Evolutionary conservation across 2,113 vertebrate genomes (phyloP).

Genomic region (Serinus canaria): DNA sequence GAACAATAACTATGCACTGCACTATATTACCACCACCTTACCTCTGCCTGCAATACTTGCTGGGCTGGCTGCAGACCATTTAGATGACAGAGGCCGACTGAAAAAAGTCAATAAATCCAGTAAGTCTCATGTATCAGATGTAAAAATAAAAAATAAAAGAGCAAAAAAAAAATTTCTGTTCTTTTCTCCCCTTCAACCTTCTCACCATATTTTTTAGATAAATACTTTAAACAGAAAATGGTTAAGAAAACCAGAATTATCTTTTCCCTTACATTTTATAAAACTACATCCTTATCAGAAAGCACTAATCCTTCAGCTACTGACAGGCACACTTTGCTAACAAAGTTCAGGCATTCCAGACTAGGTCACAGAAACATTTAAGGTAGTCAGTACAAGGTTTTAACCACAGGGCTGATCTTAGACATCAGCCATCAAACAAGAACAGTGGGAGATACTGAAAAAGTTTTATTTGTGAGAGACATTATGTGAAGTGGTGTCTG

Average conservation of each 20-base stretch:
- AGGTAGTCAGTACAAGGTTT: not conserved
- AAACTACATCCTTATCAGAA: not conserved
- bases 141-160: not conserved
- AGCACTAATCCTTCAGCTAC: not conserved
- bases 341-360: not conserved
- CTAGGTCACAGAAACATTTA: not conserved
- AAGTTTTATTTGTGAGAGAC: not conserved
- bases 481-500: not conserved
- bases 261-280: not conserved
- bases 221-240: not conserved
- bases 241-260: not conserved
- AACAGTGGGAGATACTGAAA: not conserved
- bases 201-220: not conserved
- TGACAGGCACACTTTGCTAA: not conserved
- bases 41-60: conserved; percentile 85
- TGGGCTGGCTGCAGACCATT: conserved; percentile 85
- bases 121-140: not conserved
- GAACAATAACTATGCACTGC: not conserved
- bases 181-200: not conserved
- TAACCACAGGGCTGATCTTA: not conserved
- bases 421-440: not conserved
- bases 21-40: not conserved
- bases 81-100: conserved; percentile 90
- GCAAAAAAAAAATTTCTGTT: not conserved
- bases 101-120: not conserved